Conservation (phyloP, 1,140 invertebrate genomes). For the Solen grandis region DNA sequence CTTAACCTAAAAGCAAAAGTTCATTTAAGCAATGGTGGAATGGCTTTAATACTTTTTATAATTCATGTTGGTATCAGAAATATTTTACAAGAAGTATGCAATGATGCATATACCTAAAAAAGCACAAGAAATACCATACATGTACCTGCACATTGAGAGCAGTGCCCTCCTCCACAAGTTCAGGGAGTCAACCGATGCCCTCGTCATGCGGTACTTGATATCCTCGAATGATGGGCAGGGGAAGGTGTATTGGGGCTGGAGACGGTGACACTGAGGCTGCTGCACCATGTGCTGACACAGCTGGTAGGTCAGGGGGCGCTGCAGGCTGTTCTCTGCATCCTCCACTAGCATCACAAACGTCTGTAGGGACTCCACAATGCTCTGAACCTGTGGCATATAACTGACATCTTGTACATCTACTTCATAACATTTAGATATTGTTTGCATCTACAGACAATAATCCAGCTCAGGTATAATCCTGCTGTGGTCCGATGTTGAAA, state of each 20-base stretch:
- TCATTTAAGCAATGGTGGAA: too few relatives aligned
- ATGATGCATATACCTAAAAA: too few relatives aligned
- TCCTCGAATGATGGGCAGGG: constrained; percentile 91
- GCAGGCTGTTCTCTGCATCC: constrained; percentile 94
- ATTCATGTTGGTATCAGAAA: too few relatives aligned
- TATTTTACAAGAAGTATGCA: too few relatives aligned
- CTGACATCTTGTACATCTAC: too few relatives aligned
- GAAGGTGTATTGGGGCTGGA: constrained; percentile 72
- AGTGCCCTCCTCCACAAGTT: constrained; percentile 95
- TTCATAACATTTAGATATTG: too few relatives aligned
- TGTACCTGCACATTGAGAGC: constrained; percentile 91
- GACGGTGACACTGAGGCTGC: constrained; percentile 87
- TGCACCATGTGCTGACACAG: constrained; percentile 93
- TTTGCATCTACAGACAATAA: too few relatives aligned
- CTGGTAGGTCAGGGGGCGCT: constrained; percentile 88
- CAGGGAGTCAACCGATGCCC: constrained; percentile 94
- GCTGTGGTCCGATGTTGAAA: too few relatives aligned
- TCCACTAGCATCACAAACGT: constrained; percentile 92
- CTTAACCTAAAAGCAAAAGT: too few relatives aligned
- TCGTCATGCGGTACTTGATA: constrained; percentile 96
- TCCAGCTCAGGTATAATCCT: too few relatives aligned
- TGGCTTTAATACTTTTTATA: too few relatives aligned
- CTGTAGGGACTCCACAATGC: constrained; percentile 92
- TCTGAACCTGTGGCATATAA: constrained; percentile 85
- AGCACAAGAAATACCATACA: too few relatives aligned